Conservation (phyloP, 2,888 invertebrate genomes). For the Romanomermis culicivorax region DNA sequence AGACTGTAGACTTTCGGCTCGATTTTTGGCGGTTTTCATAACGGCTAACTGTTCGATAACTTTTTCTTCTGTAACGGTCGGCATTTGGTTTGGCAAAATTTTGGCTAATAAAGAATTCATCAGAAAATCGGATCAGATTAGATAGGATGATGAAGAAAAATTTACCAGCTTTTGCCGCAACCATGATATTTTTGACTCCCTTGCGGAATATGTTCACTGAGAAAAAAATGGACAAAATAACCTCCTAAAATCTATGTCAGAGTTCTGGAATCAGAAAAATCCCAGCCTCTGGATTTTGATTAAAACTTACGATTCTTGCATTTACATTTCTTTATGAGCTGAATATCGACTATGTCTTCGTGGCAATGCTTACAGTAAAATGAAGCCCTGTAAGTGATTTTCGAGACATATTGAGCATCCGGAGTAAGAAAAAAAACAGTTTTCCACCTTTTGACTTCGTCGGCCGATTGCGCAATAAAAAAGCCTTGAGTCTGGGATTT, state of each 20-base stretch:
- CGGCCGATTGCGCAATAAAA: constrained; percentile 96
- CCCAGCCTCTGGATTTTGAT: not conserved
- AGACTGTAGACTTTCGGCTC: not conserved
- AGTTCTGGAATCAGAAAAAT: not conserved
- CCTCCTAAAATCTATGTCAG: constrained; percentile 8
- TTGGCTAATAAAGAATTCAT: not conserved
- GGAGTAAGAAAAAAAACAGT: no score
- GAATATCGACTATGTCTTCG: constrained; percentile 91
- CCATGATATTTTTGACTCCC: constrained; percentile 8
- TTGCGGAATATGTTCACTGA: constrained; percentile 8
- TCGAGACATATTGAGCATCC: no score
- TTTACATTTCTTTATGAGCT: constrained; percentile 98
- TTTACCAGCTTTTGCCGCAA: constrained; percentile 32
- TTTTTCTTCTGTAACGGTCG: not conserved
- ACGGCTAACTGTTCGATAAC: not conserved
- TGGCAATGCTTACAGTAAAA: constrained; percentile 99
- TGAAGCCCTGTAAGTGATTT: constrained; percentile 70
- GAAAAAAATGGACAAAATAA: constrained; percentile 9
- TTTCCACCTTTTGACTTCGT: constrained; percentile 82
- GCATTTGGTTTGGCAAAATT: not conserved
- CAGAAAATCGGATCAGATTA: not conserved
- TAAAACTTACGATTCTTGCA: constrained; percentile 96
- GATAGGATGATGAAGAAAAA: not conserved
- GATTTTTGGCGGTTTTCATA: not conserved
- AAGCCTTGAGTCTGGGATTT: constrained; percentile 93